phyloP scores from a whole-genome alignment of 2,888 invertebrate species.

The Tricholauxania praeusta region DNA sequence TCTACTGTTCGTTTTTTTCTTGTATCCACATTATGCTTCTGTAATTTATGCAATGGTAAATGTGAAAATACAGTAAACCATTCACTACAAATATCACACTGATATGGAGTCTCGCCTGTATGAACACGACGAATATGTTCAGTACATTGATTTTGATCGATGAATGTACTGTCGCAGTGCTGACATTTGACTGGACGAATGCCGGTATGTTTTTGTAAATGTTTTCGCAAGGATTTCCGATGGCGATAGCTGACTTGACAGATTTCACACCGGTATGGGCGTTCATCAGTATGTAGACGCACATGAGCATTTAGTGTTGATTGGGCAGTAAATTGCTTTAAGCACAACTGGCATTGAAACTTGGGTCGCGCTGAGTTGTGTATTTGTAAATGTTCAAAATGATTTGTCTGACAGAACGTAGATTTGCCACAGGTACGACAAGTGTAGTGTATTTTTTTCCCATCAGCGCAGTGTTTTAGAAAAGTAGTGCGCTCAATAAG shows the following conservation, averaged over 20 bases:
- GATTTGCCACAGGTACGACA: conserved; percentile 41
- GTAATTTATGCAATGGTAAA: conserved; percentile 17
- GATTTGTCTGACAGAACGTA: not conserved
- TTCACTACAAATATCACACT: conserved; percentile 34
- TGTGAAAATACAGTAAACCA: conserved; percentile 29
- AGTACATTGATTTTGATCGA: conserved; percentile 40
- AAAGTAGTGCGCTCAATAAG: conserved; percentile 32
- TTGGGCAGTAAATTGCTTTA: conserved; percentile 27
- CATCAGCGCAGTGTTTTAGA: conserved; percentile 11
- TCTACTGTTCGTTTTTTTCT: conserved; percentile 20
- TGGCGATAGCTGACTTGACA: conserved; percentile 42
- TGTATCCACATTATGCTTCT: conserved; percentile 20
- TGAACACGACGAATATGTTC: conserved; percentile 40
- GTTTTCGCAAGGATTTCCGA: conserved; percentile 33
- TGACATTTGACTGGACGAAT: conserved; percentile 37
- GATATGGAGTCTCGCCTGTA: conserved; percentile 41
- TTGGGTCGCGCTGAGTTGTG: conserved; percentile 38
- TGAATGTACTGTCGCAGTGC: conserved; percentile 39
- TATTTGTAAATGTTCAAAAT: conserved; percentile 38
- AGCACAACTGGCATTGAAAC: conserved; percentile 40
- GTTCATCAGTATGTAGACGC: conserved; percentile 37
- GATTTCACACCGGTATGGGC: conserved; percentile 42
- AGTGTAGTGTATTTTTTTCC: conserved; percentile 23
- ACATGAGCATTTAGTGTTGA: conserved; percentile 36
- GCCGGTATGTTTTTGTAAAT: conserved; percentile 41